Base-by-base conservation (phyloP, 2,888 invertebrate genomes). In the Xanthorhoe spadicearia region DNA sequence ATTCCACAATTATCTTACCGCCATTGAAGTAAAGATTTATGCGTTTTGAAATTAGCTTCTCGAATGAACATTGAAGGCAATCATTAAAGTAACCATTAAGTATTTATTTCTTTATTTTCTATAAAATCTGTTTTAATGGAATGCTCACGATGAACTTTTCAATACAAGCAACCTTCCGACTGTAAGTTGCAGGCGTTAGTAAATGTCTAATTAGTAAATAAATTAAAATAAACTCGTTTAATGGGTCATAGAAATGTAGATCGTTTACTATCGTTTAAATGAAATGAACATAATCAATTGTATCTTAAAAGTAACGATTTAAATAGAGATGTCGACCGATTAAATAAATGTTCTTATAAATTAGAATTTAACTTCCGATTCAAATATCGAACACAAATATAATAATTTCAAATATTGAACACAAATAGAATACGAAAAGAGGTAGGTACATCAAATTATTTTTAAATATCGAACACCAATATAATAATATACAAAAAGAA, bases 1-100 rank as follows among this genome's bases (percentile, higher is more conserved):
- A 67, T 56, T 52, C 51, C 19, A 64, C 67, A 62, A 69, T 62
- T 64, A 72, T 63, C 62, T 62, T 55, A 61, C 69, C 66, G 63
- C 62, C 64, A 61, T 46, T 38, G 64, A 64, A 69, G 58, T 52
- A 46, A 58, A 70, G 72, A 72, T 71, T 74, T 72, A 74, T 72
- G 62, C 52, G 57, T 64, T 70, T 68, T 62, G 59, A 66, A 74
- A 72, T 72, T 61, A 72, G 55, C 32, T 64, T 68, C 65, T 62
- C 61, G 35, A 49, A 49, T 35, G 61, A 63, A 50, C 63, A 61
- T 65, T 32, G 57, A 46, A 43, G 50, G 58, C 56, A 19, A 52
- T 63, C 43, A 23, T 63, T 48, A 55, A 57, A 63, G 38, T 38
- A 50, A 32, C 43, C 48, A 46, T 52, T 28, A 52, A 49, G 23